Base-by-base conservation (phyloP, 2,113 vertebrate species). In the Neolamprologus kungweensis region DNA sequence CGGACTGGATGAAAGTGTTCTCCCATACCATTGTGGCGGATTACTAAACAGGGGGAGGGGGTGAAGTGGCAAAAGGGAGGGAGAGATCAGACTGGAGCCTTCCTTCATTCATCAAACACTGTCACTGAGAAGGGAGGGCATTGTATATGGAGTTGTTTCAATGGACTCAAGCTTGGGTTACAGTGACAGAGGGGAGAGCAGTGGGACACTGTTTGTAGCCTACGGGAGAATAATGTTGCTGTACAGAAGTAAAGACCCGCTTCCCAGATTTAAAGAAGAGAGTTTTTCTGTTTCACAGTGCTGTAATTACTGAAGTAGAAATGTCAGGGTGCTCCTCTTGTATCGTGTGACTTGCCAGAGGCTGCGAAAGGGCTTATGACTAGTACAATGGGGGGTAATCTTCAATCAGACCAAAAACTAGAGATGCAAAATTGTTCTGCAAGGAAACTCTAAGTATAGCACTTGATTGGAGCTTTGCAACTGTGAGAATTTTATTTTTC, bases 31-130 rank as follows among this genome's bases (percentile, higher is more conserved):
- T 7, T 55, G 53, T 51, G 54, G 2, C 7, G 71, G 84, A 81
- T 81, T 84, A 71, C 31, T 54, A 35, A 23, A 85, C 79, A 80
- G 50, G 57, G 85, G 31, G 2, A 53, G n/a, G 9, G 13, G 81
- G 88, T n/a, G 12, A 58, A n/a, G 55, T 82, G 58, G 26, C 9
- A 21, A 65, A 42, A 45, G 75, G 40, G 40, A 80, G 85, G 89
- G 91, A 92, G 91, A 90, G 73, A 50, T 33, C 14, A n/a, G 28
- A 50, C 50, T 17, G 4, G 90, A 86, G 78, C 53, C 80, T 60
- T 31, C 7, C 89, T 96, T 96, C 95, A 94, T 95, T 94, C 95
- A 95, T 96, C 96, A 73, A 57, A 89, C 94, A 84, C 95, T 97
- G 96, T 96, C 97, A 97, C 91, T 81, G 85, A 65, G 85, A 91